These are phyloP conservation scores for Mamestra configurata DNA, from an alignment of 1,140 invertebrate species.

Conservation along the genomic window DNA sequence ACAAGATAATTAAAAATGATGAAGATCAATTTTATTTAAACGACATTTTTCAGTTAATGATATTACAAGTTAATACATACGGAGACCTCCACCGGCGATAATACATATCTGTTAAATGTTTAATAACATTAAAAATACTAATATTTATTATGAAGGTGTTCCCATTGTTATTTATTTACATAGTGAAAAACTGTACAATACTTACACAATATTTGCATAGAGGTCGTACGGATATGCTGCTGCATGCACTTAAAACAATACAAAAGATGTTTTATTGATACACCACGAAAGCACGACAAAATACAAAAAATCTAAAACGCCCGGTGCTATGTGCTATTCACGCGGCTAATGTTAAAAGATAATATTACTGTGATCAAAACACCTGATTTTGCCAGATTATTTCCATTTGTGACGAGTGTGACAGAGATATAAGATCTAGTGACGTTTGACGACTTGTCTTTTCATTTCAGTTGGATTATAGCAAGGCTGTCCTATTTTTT, in stretches of 20 bases:
- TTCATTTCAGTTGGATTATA: slow-evolving; percentile 2
- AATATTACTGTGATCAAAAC: too few species aligned
- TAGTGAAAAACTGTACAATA: slow-evolving; percentile 5
- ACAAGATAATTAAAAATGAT: too few species aligned
- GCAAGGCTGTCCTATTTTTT: background rate
- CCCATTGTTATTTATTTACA: slow-evolving; percentile 4
- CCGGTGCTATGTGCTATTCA: slow-evolving; percentile 17
- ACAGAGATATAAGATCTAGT: background rate
- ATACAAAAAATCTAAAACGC: slow-evolving; percentile 31
- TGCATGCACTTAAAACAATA: slow-evolving; percentile 23
- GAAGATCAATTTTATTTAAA: too few species aligned
- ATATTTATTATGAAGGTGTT: background rate
- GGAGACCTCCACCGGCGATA: background rate
- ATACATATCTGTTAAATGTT: background rate
- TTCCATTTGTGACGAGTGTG: background rate
- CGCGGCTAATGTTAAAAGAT: background rate
- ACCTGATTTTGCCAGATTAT: background rate
- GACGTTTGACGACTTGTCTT: background rate
- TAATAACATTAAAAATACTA: slow-evolving; percentile 10
- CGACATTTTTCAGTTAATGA: too few species aligned
- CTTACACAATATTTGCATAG: slow-evolving; percentile 15
- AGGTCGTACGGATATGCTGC: background rate
- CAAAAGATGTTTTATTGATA: slow-evolving; percentile 47
- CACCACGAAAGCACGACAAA: slow-evolving; percentile 40
- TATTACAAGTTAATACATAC: background rate